Base-by-base conservation (phyloP, 2,797 vertebrate species). In the Schizopygopsis pylzovi region DNA sequence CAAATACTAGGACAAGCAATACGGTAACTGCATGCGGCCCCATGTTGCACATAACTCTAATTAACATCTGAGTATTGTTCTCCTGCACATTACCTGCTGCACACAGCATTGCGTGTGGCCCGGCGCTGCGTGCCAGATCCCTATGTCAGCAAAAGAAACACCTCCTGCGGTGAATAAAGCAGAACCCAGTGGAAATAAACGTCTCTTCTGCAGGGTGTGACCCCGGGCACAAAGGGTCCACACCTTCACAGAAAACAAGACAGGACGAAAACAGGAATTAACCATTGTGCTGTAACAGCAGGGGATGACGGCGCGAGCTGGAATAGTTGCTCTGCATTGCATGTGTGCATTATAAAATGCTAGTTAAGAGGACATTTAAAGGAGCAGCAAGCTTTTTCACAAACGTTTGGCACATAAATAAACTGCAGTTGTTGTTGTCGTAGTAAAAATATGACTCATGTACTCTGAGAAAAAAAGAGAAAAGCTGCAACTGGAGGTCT, bases 61-160 rank as follows among this genome's bases (percentile, higher is more conserved):
- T 90, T 90, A 90, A 90, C 87, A 89, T 86, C 87, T 81, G 82
- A 72, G 88, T 85, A 70, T 87, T 88, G 86, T 88, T 89, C 88
- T 86, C 67, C 82, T 78, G 85, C 79, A 76, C 86, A 82, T 89
- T 88, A 87, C 85, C 86, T 84, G 87, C 81, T 85, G 77, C 65
- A 83, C 15, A 22, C 79, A 77, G 86, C 87, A 84, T 84, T 84
- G 87, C 76, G 82, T 79, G 84, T 39, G 72, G 89, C 82, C 85
- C 28, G 28, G 77, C 61, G 76, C 79, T 68, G 43, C 61, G 61
- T 71, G 59, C 56, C 79, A 70, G 86, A 88, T 87, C 67, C 82
- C 83, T 82, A 16, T 25, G 87, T 87, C 84, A 89, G 88, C 86
- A 88, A 86, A 88, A 84, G 65, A 79, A 56, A 33, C 81, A 41